Percentiles rank a stretch among this genome's conserved stretches.
Conservation (phyloP, 2,113 vertebrate species). For the Engraulis encrasicolus region DNA sequence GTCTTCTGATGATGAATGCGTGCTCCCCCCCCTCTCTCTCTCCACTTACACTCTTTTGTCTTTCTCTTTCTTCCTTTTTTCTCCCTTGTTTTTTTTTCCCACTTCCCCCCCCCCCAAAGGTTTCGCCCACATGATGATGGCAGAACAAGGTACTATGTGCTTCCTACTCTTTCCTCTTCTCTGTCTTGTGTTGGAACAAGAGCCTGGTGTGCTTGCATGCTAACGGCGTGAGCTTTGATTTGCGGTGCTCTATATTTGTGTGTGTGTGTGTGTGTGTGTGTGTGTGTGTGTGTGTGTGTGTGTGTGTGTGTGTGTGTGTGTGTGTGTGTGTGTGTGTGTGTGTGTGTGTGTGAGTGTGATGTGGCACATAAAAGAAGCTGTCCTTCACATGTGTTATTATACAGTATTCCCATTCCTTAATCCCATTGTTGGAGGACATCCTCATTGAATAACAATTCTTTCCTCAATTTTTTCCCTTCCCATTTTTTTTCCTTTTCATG, state of each 20-base stretch:
- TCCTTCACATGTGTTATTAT: neutral
- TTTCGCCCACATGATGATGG: conserved; percentile 95
- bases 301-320: neutral
- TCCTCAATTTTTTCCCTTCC: conserved; percentile 43
- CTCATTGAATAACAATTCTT: conserved; percentile 46
- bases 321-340: conserved; percentile 25
- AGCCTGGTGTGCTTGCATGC: neutral
- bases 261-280: conserved; percentile 4
- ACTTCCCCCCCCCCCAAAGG: conserved; percentile 71
- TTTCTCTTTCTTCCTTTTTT: conserved; percentile 43
- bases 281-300: conserved; percentile 20
- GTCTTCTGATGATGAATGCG: conserved; percentile 30
- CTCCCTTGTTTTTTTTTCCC: conserved; percentile 45
- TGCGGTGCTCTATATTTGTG: conserved; percentile 24
- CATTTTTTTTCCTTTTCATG: conserved; percentile 58
- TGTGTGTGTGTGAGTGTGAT: conserved; percentile 26
- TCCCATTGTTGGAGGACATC: neutral
- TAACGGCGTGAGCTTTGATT: conserved; percentile 22
- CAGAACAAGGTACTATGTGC: conserved; percentile 96
- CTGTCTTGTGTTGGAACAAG: neutral
- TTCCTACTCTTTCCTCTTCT: conserved; percentile 49
- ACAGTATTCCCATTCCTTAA: neutral
- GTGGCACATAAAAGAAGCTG: neutral
- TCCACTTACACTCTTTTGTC: conserved; percentile 36
- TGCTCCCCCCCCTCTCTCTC: conserved; percentile 21